Evolutionary conservation across 2,113 vertebrate genomes (phyloP).

Genomic region (Spea multiplicata): DNA sequence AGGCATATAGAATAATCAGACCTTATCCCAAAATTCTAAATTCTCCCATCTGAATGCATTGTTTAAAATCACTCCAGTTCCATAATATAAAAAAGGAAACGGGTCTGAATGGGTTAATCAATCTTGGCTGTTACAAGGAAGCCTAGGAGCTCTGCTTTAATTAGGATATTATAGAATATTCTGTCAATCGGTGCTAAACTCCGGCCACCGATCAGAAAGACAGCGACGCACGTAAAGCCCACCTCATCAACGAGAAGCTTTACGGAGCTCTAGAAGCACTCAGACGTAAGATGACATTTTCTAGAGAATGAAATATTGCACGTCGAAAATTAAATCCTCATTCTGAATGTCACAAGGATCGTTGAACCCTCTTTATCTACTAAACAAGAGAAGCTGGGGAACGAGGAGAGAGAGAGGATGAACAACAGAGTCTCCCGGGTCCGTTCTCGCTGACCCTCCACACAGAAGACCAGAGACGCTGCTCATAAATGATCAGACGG

Average conservation of each 20-base stretch:
- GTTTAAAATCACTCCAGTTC: too few relatives aligned
- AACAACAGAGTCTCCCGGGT: background rate
- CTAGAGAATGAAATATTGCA: constrained; percentile 44
- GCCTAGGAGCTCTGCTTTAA: too few relatives aligned
- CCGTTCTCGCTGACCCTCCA: constrained; percentile 5
- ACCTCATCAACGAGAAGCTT: background rate
- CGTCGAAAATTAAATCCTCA: constrained; percentile 43
- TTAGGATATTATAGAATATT: too few relatives aligned
- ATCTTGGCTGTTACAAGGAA: too few relatives aligned
- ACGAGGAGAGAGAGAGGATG: background rate
- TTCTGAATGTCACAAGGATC: constrained; percentile 38
- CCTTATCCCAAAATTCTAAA: too few relatives aligned
- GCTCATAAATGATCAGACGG: constrained; percentile 12
- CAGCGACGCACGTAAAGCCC: too few relatives aligned
- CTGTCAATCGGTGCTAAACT: too few relatives aligned
- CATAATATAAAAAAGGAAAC: too few relatives aligned
- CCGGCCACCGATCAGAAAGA: too few relatives aligned
- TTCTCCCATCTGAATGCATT: too few relatives aligned
- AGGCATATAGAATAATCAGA: too few relatives aligned
- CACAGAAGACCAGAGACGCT: constrained; percentile 13
- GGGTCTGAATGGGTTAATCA: too few relatives aligned
- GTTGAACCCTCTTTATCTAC: constrained; percentile 20
- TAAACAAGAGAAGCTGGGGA: constrained; percentile 28
- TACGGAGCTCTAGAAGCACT: background rate
- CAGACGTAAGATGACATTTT: constrained; percentile 9